Conservation (phyloP, 2,113 vertebrate species). For the Lagopus muta region DNA sequence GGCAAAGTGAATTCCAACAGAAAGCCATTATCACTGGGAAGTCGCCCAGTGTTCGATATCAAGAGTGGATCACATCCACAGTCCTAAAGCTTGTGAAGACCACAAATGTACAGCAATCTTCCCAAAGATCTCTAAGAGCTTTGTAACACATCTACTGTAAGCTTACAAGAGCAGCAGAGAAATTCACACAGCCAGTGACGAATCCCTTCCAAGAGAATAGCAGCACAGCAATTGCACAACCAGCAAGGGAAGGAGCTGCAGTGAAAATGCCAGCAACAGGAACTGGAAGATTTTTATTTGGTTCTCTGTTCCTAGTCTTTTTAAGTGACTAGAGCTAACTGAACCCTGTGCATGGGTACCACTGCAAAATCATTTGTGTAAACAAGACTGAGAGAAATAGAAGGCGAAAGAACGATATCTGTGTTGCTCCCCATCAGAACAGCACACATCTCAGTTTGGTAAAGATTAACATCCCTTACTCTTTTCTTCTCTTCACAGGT, state of each 20-base stretch:
- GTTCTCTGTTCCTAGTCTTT: not conserved
- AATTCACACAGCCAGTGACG: not conserved
- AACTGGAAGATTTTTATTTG: not conserved
- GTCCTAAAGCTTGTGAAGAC: not conserved
- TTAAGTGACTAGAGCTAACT: not conserved
- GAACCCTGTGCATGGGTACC: not conserved
- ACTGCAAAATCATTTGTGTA: not conserved
- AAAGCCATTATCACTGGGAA: not conserved
- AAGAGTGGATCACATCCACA: not conserved
- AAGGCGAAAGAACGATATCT: not conserved
- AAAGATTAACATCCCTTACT: not conserved
- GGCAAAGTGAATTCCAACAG: conserved; percentile 42
- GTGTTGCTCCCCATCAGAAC: not conserved
- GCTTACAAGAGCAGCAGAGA: not conserved
- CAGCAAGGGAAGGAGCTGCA: not conserved
- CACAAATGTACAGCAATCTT: not conserved
- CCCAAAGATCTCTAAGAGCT: not conserved
- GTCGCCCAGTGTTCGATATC: not conserved
- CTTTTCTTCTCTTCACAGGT: not conserved
- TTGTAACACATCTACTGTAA: fast-evolving
- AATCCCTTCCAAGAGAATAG: not conserved
- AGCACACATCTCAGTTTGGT: not conserved
- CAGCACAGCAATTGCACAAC: fast-evolving
- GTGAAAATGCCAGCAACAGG: not conserved
- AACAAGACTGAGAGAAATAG: not conserved